phyloP scores from a whole-genome alignment of 1,140 invertebrate species.

The Neotoxoptera formosana region DNA sequence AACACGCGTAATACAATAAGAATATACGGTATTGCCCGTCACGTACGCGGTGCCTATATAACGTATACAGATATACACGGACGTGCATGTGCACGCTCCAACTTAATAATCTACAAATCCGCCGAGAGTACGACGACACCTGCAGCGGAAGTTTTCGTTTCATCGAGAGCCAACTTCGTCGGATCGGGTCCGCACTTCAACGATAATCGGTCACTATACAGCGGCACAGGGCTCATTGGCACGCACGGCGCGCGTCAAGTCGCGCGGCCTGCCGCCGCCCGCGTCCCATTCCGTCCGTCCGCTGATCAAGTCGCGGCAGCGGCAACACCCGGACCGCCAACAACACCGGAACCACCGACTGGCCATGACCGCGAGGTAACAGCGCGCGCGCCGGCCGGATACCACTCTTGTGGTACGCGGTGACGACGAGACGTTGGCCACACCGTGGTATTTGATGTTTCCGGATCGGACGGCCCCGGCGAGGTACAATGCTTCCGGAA shows the following conservation, averaged over 20 bases:
- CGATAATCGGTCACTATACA: neutral
- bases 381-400: neutral
- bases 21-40: neutral
- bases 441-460: conserved; percentile 47
- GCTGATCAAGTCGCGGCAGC: neutral
- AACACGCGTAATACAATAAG: neutral
- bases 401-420: conserved; percentile 2
- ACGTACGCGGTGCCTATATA: neutral
- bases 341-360: neutral
- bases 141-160: neutral
- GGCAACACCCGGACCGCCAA: neutral
- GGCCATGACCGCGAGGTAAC: conserved; percentile 36
- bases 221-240: neutral
- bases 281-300: neutral
- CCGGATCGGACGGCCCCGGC: conserved; percentile 36
- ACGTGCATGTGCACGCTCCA: neutral
- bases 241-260: conserved; percentile 5
- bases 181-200: neutral
- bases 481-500: conserved; percentile 37
- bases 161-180: neutral
- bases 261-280: neutral
- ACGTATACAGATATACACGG: neutral
- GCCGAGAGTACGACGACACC: neutral
- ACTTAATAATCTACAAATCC: neutral
- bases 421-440: neutral